A percentile compares a stretch with the other conserved stretches of the same genome.
Evolutionary conservation across 2,113 vertebrate genomes (phyloP).

Genomic region (Mus spicilegus): DNA sequence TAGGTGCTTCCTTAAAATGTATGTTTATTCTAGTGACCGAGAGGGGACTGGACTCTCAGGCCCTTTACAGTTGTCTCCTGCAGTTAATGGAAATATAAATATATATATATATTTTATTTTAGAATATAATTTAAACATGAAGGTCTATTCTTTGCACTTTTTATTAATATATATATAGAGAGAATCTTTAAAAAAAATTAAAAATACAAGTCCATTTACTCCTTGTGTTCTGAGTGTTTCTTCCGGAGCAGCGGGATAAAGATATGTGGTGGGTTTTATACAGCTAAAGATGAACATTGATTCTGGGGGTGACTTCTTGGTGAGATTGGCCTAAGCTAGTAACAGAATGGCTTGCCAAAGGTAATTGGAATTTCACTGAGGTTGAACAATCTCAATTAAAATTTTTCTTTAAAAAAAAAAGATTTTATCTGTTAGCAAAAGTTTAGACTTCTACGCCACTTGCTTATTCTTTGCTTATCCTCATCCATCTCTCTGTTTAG

Average conservation of each 20-base stretch:
- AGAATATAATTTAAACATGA: slow-evolving; percentile 83
- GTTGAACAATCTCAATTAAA: not conserved
- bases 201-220: slow-evolving; percentile 80
- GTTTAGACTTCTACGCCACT: not conserved
- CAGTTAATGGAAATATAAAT: slow-evolving; percentile 81
- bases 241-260: slow-evolving; percentile 50
- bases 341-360: slow-evolving; percentile 76
- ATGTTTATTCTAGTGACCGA: slow-evolving; percentile 73
- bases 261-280: slow-evolving; percentile 36
- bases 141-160: slow-evolving; percentile 86
- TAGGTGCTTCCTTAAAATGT: slow-evolving; percentile 75
- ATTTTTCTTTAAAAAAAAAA: not conserved
- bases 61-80: slow-evolving; percentile 83
- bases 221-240: slow-evolving; percentile 81
- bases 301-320: slow-evolving; percentile 71
- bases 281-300: slow-evolving; percentile 54
- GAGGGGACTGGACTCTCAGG: slow-evolving; percentile 77
- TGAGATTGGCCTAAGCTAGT: slow-evolving; percentile 68
- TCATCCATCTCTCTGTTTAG: not conserved
- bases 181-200: slow-evolving; percentile 83
- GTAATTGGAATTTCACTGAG: slow-evolving; percentile 76
- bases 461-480: not conserved
- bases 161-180: slow-evolving; percentile 84
- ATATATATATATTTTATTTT: slow-evolving; percentile 80
- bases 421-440: not conserved